Conservation (phyloP, 2,888 invertebrate genomes). For the Erynnis tages region DNA sequence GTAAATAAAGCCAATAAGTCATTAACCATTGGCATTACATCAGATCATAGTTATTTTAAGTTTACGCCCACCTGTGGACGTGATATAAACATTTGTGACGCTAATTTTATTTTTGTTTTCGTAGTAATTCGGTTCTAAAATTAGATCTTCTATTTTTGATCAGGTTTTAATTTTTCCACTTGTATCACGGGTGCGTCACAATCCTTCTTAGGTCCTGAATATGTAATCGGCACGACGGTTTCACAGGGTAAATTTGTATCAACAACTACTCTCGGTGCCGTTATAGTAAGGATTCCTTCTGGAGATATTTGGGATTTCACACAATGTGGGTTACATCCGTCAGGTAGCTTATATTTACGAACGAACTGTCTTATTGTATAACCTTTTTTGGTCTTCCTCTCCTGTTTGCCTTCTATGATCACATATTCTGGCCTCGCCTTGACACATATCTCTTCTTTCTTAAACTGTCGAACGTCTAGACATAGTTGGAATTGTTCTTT, state of each 20-base stretch:
- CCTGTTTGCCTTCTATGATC: constrained; percentile 67
- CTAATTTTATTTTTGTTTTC: constrained; percentile 2
- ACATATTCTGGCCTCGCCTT: constrained; percentile 62
- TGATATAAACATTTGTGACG: constrained; percentile 5
- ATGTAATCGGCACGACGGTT: constrained; percentile 43
- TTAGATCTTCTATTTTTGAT: background rate
- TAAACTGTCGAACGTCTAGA: constrained; percentile 56
- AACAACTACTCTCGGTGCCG: constrained; percentile 47
- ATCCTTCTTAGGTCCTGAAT: constrained; percentile 28
- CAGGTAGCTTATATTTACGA: constrained; percentile 61
- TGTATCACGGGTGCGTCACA: constrained; percentile 22
- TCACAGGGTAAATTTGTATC: constrained; percentile 48
- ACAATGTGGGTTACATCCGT: constrained; percentile 51
- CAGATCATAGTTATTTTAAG: background rate
- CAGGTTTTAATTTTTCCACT: constrained; percentile 19
- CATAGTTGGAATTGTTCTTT: constrained; percentile 59
- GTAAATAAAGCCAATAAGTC: constrained; percentile 2
- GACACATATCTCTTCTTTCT: constrained; percentile 59
- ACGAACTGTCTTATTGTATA: constrained; percentile 53
- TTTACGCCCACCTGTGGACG: constrained; percentile 1
- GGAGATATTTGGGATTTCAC: constrained; percentile 50
- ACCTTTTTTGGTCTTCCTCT: constrained; percentile 51
- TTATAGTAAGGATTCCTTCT: constrained; percentile 58
- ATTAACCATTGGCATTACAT: background rate
- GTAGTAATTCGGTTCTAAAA: background rate